These are phyloP conservation scores for Cephalotes varians DNA, from an alignment of 2,888 invertebrate genomes.

Conservation along the genomic window DNA sequence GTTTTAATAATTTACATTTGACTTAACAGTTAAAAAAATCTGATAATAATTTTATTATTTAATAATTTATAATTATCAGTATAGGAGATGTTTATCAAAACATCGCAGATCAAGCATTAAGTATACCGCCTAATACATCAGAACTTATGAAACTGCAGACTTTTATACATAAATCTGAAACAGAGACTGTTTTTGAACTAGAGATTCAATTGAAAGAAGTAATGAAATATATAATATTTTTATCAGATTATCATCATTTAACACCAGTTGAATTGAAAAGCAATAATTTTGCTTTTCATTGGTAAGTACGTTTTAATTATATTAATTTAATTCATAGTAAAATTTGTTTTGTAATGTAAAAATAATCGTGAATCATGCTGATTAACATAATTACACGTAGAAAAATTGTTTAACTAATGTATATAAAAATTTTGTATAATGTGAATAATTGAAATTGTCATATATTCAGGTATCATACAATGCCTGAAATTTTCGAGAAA, in stretches of 20 bases:
- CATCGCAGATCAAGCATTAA: slow-evolving; percentile 92
- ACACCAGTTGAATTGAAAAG: slow-evolving; percentile 95
- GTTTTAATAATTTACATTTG: slow-evolving; percentile 76
- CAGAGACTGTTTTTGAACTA: slow-evolving; percentile 90
- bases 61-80: slow-evolving; percentile 84
- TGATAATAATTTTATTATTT: slow-evolving; percentile 2
- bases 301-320: slow-evolving; percentile 86
- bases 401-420: not conserved
- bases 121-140: slow-evolving; percentile 93
- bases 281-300: slow-evolving; percentile 95
- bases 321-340: not conserved
- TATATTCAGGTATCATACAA: slow-evolving; percentile 88
- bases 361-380: not conserved
- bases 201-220: slow-evolving; percentile 91
- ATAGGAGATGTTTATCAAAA: slow-evolving; percentile 94
- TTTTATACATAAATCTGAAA: slow-evolving; percentile 92
- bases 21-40: not conserved
- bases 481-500: slow-evolving; percentile 94
- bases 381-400: not conserved
- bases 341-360: not conserved
- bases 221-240: slow-evolving; percentile 92
- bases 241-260: slow-evolving; percentile 93
- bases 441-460: not conserved
- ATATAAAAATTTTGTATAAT: not conserved
- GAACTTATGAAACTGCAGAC: slow-evolving; percentile 94